Base-by-base conservation (phyloP, 2,888 invertebrate genomes). In the Pachliopta kotzebuea region DNA sequence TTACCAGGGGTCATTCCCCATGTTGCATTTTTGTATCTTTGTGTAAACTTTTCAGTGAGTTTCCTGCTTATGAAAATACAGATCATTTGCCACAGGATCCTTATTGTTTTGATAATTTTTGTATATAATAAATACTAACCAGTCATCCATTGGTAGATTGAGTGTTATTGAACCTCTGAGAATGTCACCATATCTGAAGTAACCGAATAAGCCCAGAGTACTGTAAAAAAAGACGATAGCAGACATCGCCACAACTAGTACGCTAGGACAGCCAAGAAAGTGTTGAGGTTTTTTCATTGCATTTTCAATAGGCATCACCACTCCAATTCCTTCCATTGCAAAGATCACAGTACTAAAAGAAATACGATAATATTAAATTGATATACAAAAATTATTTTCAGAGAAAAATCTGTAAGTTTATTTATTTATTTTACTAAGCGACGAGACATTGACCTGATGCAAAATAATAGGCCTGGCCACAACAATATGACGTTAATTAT, bases 271-370 rank as follows among this genome's bases (percentile, higher is more conserved):
- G 9, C 95, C 94, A 55, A 98, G 93, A 74, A 96, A 96, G 66
- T 96, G 94, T 65, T 94, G 92, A 0, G 97, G 97, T 63, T 94
- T 94, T 72, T 93, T 93, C 98, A 99, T 98, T 1, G 94, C 95
- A 80, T 98, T 98, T 83, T 98, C 98, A 21, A 99, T 94, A 0
- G 98, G 98, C 93, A 99, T 95, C 2, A 98, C 96, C 56, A 96
- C 95, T 52, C 97, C 97, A 68, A 99, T 98, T 53, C 97, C 98
- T 90, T 99, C 99, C 94, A 99, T 98, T 45, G 99, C 98, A 81
- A 98, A 99, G 72, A 99, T 96, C 0, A 98, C 98, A 0, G 98
- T 99, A 29, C 98, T 94, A 77, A 31, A 60, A 45, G n/a, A 45
- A 45, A 45, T 8, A 45, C n/a, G 18, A 42, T 4, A 18, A 42